These are phyloP conservation scores for Paraescarpia echinospica DNA, from an alignment of 1,140 invertebrate species.

Conservation along the genomic window DNA sequence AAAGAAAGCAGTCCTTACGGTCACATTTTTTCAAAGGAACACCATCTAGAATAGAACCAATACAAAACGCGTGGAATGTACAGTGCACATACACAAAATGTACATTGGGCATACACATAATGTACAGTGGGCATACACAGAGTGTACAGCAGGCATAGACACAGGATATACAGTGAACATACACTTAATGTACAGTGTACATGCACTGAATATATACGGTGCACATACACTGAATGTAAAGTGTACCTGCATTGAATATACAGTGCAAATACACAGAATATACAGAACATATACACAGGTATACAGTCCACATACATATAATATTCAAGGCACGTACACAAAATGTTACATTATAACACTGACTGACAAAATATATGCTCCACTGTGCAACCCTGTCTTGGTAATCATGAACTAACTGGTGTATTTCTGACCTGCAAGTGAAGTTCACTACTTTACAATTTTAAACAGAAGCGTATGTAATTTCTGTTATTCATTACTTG, in stretches of 20 bases:
- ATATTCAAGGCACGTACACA: too few relatives aligned
- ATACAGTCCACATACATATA: too few relatives aligned
- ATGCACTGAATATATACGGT: background rate
- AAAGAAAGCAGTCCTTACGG: background rate
- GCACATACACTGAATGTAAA: background rate
- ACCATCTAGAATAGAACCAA: background rate
- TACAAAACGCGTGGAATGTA: background rate
- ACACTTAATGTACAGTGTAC: background rate
- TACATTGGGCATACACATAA: background rate
- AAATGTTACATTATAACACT: too few relatives aligned
- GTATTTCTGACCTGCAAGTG: too few relatives aligned
- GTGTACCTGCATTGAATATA: background rate
- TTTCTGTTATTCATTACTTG: too few relatives aligned
- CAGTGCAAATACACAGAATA: background rate
- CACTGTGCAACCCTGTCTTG: too few relatives aligned
- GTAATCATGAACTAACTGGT: too few relatives aligned
- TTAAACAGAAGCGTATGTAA: too few relatives aligned
- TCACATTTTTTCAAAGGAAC: background rate
- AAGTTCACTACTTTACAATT: too few relatives aligned
- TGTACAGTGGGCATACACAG: background rate
- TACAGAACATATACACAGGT: too few relatives aligned
- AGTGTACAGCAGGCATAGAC: background rate
- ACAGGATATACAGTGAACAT: background rate
- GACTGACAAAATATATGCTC: too few relatives aligned
- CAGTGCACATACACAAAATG: background rate